Evolutionary conservation across 2,113 vertebrate genomes (phyloP), one percentile per base, ranked within the genome.

Genomic region (Nothocercus nigrocapillus): DNA sequence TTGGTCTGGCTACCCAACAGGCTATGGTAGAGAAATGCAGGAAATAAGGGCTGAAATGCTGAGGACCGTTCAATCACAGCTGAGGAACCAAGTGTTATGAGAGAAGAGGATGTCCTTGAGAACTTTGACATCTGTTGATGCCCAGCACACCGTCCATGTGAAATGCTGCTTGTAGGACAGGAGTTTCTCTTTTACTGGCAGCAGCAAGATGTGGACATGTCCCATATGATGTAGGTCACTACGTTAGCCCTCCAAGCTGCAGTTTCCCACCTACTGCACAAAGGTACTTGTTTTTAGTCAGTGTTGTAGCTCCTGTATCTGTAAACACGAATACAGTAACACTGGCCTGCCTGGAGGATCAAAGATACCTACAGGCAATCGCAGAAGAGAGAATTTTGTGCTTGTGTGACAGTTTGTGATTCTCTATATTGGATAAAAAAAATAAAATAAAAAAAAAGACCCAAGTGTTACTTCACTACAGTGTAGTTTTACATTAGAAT

Each of bases 221-320:
- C 44, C 56, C 2, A 0, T 27, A 5, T 28, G 40, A 11, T 0
- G 22, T 8, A 2, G 1, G 44, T 38, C 44, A 9, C 47, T 11
- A 22, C 56, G 2, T 75, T 32, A 75, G 5, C 58, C 63, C 15
- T 1, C 45, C 51, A 45, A 18, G 73, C 24, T 63, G 40, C 18
- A 17, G 11, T 8, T 53, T 49, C 42, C 36, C 21, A 8, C 47
- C n/a, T 22, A 20, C 27, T 36, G 7, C 12, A 5, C 14, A 25
- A 38, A 74, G 72, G 28, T 18, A 25, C n/a, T 38, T 63, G 5
- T 34, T 30, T 1, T 34, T 45, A 25, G 44, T 5, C 49, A 17
- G 53, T 30, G 22, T 51, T 28, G 2, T 12, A 53, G 32, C 51
- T n/a, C 28, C 45, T 45, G 0, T 36, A 7, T 25, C 61, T 75